These are phyloP conservation scores for Cataglyphis cursor DNA, from an alignment of 2,888 invertebrate genomes.

Conservation along the genomic window DNA sequence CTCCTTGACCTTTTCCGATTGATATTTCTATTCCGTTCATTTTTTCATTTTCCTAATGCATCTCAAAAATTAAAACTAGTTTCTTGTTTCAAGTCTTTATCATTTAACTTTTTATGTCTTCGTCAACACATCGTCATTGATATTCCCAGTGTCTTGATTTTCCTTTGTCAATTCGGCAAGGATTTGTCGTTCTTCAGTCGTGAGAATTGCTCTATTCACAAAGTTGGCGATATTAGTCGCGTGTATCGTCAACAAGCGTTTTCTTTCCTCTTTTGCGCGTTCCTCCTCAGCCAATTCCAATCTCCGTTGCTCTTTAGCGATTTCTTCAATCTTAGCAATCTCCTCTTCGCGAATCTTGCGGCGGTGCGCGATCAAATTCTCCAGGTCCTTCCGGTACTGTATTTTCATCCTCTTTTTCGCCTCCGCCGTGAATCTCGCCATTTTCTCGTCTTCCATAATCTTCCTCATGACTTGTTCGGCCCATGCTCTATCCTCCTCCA, in stretches of 20 bases:
- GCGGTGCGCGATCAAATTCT: constrained; percentile 77
- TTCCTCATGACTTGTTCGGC: constrained; percentile 77
- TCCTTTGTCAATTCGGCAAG: constrained; percentile 49
- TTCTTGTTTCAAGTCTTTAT: neutral
- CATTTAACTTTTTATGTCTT: neutral
- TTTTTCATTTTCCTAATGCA: neutral
- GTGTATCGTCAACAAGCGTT: constrained; percentile 76
- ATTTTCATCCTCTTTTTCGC: constrained; percentile 74
- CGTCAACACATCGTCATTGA: neutral
- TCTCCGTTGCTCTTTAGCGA: constrained; percentile 61
- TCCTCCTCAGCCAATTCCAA: constrained; percentile 59
- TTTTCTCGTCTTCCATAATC: constrained; percentile 78
- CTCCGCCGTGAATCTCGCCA: constrained; percentile 74
- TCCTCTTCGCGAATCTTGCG: constrained; percentile 72
- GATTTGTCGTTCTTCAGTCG: constrained; percentile 71
- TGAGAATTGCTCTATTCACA: constrained; percentile 68
- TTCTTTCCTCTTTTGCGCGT: constrained; percentile 71
- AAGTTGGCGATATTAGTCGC: constrained; percentile 76
- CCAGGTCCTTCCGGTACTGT: constrained; percentile 78
- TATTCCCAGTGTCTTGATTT: neutral
- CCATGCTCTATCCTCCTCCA: constrained; percentile 77
- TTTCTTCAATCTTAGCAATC: constrained; percentile 64
- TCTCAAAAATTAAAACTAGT: neutral
- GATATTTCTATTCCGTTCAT: neutral
- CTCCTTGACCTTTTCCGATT: neutral